Percentiles rank a stretch among this genome's conserved stretches.
Conservation (phyloP, 1,140 invertebrate genomes). For the Drosophila rufa region DNA sequence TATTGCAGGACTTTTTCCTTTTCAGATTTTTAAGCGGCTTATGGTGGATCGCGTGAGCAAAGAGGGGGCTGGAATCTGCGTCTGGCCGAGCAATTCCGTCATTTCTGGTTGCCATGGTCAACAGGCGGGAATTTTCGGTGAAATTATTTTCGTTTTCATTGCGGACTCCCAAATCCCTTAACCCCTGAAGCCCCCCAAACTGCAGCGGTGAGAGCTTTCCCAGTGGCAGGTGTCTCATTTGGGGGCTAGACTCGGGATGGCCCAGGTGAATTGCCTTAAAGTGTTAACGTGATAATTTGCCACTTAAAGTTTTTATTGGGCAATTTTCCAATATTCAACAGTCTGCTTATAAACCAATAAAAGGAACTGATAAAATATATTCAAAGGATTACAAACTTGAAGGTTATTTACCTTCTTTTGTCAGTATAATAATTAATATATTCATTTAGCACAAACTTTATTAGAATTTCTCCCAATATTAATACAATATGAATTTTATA, state of each 20-base stretch:
- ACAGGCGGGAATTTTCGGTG: conserved; percentile 29
- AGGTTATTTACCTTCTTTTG: no score
- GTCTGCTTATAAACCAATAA: background rate
- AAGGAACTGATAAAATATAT: background rate
- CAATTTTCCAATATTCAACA: background rate
- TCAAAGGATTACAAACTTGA: background rate
- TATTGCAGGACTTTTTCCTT: no score
- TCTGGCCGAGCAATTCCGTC: conserved; percentile 32
- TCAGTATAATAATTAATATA: no score
- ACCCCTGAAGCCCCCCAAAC: conserved; percentile 4
- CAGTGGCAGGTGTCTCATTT: conserved; percentile 24
- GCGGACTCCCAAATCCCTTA: conserved; percentile 38
- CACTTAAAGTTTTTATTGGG: conserved; percentile 18
- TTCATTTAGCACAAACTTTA: background rate
- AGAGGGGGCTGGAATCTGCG: conserved; percentile 11
- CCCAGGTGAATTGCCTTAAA: conserved; percentile 20
- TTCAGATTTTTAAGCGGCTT: conserved; percentile 69
- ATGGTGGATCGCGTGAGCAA: conserved; percentile 21
- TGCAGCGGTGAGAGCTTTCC: conserved; percentile 15
- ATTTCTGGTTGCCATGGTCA: conserved; percentile 55
- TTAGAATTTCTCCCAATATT: background rate
- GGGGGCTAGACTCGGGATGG: background rate
- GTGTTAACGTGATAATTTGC: conserved; percentile 8
- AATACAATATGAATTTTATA: background rate
- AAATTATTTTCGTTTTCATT: conserved; percentile 60